Evolutionary conservation across 2,113 vertebrate species (phyloP).

Genomic region (Atractosteus spatula): DNA sequence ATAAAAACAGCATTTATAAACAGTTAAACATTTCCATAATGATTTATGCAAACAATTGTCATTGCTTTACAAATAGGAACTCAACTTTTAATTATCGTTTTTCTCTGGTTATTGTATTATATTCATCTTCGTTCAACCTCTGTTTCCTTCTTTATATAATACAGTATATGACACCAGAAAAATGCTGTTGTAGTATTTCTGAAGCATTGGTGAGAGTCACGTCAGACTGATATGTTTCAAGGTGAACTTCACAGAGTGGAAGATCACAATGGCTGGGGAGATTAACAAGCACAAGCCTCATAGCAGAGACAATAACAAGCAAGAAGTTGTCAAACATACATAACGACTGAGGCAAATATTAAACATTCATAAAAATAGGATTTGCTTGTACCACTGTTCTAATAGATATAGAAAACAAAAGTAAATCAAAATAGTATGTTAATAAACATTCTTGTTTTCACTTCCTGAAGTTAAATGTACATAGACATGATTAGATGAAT

Average conservation of each 20-base stretch:
- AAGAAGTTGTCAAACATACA: conserved; percentile 7
- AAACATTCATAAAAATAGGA: neutral
- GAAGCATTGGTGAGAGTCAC: neutral
- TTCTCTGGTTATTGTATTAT: neutral
- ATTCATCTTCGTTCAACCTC: neutral
- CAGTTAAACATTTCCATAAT: too few species aligned
- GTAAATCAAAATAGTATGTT: neutral
- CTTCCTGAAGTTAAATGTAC: neutral
- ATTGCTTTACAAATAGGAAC: too few species aligned
- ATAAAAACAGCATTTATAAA: too few species aligned
- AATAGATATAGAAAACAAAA: neutral
- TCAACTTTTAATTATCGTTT: too few species aligned
- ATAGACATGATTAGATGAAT: conserved; percentile 6
- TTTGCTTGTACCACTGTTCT: too few species aligned
- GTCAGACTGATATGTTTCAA: conserved; percentile 9
- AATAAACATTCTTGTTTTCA: neutral
- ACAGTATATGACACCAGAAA: neutral
- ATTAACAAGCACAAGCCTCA: conserved; percentile 12
- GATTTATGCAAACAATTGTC: too few species aligned
- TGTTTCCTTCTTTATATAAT: neutral
- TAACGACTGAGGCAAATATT: neutral
- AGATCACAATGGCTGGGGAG: conserved; percentile 4
- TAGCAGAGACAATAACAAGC: conserved; percentile 15
- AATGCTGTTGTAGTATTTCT: neutral
- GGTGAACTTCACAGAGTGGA: neutral